Percentiles rank a stretch among this genome's conserved stretches.
Evolutionary conservation across 2,113 vertebrate species (phyloP).

Genomic region (Balaenoptera acutorostrata): DNA sequence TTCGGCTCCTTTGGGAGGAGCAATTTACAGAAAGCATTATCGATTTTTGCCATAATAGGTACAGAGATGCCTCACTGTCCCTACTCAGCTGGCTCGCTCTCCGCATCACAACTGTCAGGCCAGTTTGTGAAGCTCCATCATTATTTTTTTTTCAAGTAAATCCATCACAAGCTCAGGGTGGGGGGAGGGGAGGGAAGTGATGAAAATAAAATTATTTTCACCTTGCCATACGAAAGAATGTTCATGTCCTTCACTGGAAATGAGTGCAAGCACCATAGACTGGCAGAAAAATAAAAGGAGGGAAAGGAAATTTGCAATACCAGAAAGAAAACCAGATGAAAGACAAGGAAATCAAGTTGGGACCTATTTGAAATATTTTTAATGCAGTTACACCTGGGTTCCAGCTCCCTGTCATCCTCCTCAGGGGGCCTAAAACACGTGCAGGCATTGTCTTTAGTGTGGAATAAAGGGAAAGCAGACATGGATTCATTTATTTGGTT

Average conservation of each 20-base stretch:
- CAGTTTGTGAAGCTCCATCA: constrained; percentile 85
- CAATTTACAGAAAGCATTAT: constrained; percentile 91
- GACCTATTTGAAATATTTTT: constrained; percentile 73
- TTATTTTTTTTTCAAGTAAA: constrained; percentile 87
- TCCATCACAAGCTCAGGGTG: constrained; percentile 80
- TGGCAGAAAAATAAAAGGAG: constrained; percentile 60
- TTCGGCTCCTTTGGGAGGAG: constrained; percentile 88
- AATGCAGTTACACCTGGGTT: constrained; percentile 45
- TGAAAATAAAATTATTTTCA: constrained; percentile 92
- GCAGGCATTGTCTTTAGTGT: constrained; percentile 57
- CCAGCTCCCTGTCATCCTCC: constrained; percentile 38
- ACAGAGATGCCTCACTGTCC: constrained; percentile 84
- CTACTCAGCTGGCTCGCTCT: constrained; percentile 83
- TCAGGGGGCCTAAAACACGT: not conserved
- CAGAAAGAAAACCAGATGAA: constrained; percentile 76
- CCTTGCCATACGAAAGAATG: constrained; percentile 86
- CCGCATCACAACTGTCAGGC: constrained; percentile 85
- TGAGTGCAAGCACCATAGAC: constrained; percentile 74
- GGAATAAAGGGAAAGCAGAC: constrained; percentile 8
- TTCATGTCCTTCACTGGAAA: constrained; percentile 77
- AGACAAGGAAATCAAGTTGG: constrained; percentile 79
- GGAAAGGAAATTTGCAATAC: constrained; percentile 72
- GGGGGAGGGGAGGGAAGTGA: constrained; percentile 75
- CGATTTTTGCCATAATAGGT: constrained; percentile 91
- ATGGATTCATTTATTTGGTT: not conserved